A percentile compares a stretch with the other conserved stretches of the same genome.
Evolutionary conservation across 2,113 vertebrate genomes (phyloP).

Genomic region (Mastomys coucha): DNA sequence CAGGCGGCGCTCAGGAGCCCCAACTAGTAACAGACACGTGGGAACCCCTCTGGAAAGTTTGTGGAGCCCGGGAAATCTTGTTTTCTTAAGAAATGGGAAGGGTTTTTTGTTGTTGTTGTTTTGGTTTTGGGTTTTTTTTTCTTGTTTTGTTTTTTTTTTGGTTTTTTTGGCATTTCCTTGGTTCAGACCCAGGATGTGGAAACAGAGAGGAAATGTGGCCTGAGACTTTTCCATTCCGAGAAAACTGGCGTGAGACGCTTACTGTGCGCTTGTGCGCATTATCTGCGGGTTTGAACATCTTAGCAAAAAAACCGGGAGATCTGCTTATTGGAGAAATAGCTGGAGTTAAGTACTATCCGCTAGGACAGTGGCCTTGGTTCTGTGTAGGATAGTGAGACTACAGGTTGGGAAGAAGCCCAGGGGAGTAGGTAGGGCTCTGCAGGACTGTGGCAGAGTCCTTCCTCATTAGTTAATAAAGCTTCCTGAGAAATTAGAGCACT

Average conservation of each 20-base stretch:
- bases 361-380: neutral
- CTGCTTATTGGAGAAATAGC: slow-evolving; percentile 24
- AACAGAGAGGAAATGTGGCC: neutral
- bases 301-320: slow-evolving; percentile 17
- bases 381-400: neutral
- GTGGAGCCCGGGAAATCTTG: neutral
- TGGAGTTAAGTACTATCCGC: neutral
- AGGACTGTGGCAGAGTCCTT: neutral
- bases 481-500: neutral
- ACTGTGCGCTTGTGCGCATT: neutral
- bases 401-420: neutral
- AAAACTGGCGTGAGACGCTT: slow-evolving; percentile 12
- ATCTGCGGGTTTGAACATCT: neutral
- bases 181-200: neutral
- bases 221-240: neutral
- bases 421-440: neutral
- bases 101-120: too few species aligned
- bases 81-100: slow-evolving; percentile 12
- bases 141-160: too few species aligned
- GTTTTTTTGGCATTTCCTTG: neutral
- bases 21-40: neutral
- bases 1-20: slow-evolving; percentile 6
- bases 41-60: slow-evolving; percentile 16
- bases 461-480: neutral
- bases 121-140: too few species aligned